These are phyloP conservation scores for Sinhomidia bicolor DNA, from an alignment of 2,888 invertebrate species.

Conservation along the genomic window DNA sequence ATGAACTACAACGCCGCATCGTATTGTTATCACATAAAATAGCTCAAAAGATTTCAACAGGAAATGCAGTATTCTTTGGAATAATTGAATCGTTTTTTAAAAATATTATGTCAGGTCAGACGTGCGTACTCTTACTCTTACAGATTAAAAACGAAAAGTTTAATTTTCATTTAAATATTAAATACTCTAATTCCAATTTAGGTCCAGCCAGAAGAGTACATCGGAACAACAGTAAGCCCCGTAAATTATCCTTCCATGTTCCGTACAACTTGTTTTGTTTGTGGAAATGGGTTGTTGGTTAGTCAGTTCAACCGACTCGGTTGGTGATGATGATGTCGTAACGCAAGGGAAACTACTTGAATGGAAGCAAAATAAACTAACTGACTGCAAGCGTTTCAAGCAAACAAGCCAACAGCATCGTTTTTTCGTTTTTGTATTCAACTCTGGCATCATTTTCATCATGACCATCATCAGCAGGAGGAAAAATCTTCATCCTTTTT, in stretches of 20 bases:
- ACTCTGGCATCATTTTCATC: not conserved
- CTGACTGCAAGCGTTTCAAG: too few species aligned
- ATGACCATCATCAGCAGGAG: too few species aligned
- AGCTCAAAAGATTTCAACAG: too few species aligned
- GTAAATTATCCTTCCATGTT: constrained; percentile 22
- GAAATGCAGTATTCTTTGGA: too few species aligned
- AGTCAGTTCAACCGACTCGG: too few species aligned
- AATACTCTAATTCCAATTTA: constrained; percentile 11
- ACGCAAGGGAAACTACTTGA: not conserved
- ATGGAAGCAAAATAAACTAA: not conserved
- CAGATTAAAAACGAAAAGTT: constrained; percentile 36
- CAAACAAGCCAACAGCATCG: not conserved
- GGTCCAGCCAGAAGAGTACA: not conserved
- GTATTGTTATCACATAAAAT: too few species aligned
- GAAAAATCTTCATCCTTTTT: too few species aligned
- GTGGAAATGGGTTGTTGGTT: constrained; percentile 19
- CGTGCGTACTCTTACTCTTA: not conserved
- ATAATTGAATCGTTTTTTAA: too few species aligned
- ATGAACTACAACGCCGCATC: too few species aligned
- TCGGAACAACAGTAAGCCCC: not conserved
- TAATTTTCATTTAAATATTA: constrained; percentile 37
- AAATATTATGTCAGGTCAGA: not conserved
- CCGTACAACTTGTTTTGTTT: constrained; percentile 22
- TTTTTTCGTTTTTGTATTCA: not conserved
- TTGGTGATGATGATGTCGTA: too few species aligned